Conservation (phyloP, 2,113 vertebrate genomes). For the Corydoras maculifer region DNA sequence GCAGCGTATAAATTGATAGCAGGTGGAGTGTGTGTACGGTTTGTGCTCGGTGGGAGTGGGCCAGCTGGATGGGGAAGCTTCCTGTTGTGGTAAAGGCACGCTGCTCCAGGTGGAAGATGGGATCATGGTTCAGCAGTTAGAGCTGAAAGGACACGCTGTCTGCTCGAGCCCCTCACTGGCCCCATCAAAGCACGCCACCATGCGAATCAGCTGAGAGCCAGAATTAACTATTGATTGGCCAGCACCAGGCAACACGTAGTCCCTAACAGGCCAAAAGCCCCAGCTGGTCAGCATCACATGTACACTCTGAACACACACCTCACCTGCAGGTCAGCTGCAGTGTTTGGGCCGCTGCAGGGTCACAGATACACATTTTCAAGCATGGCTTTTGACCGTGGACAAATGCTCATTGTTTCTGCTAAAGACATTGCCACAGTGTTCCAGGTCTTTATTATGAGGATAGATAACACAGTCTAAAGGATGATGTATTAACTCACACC, state of each 20-base stretch:
- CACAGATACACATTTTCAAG: slow-evolving; percentile 4
- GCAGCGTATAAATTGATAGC: slow-evolving; percentile 54
- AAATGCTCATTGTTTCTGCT: slow-evolving; percentile 8
- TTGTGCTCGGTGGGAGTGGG: slow-evolving; percentile 37
- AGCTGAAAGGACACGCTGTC: slow-evolving; percentile 58
- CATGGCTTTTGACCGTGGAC: slow-evolving; percentile 1
- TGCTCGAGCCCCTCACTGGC: slow-evolving; percentile 60
- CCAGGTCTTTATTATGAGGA: slow-evolving; percentile 21
- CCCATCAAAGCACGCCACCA: slow-evolving; percentile 73
- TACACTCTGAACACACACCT: slow-evolving; percentile 37
- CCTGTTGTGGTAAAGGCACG: slow-evolving; percentile 42
- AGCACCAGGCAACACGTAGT: slow-evolving; percentile 41
- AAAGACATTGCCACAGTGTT: slow-evolving; percentile 11
- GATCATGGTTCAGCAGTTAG: slow-evolving; percentile 64
- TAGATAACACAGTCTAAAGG: slow-evolving; percentile 25
- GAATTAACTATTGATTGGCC: slow-evolving; percentile 78
- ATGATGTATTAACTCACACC: background rate
- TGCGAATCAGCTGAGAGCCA: slow-evolving; percentile 71
- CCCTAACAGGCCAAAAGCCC: slow-evolving; percentile 35
- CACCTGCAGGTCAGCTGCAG: slow-evolving; percentile 30
- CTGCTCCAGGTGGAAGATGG: slow-evolving; percentile 65
- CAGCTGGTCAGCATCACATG: slow-evolving; percentile 44
- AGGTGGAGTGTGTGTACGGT: slow-evolving; percentile 57
- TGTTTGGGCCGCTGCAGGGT: slow-evolving; percentile 19
- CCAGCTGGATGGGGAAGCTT: slow-evolving; percentile 48